Evolutionary conservation across 2,797 vertebrate species (phyloP).

Genomic region (Clangula hyemalis): DNA sequence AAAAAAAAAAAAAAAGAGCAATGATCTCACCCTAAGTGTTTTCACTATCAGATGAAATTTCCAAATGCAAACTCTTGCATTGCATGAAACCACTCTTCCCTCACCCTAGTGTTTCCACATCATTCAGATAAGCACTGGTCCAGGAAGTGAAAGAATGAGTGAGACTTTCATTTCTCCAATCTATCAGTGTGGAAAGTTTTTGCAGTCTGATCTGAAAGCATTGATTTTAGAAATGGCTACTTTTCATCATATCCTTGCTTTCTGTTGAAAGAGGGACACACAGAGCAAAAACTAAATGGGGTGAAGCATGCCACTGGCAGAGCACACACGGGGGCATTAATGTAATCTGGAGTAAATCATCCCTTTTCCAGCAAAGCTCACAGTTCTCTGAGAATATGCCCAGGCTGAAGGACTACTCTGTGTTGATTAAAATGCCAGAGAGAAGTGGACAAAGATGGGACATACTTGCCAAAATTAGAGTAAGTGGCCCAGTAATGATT

Average conservation of each 20-base stretch:
- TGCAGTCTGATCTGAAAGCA: not conserved
- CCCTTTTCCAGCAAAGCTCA: not conserved
- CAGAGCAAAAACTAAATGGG: not conserved
- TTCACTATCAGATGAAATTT: not conserved
- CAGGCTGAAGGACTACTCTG: not conserved
- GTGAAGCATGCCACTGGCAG: not conserved
- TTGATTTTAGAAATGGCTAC: not conserved
- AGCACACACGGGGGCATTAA: not conserved
- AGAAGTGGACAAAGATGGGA: not conserved
- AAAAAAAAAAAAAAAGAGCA: not conserved
- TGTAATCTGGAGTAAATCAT: not conserved
- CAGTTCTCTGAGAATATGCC: not conserved
- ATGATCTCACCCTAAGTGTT: not conserved
- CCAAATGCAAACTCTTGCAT: not conserved
- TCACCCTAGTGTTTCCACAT: not conserved
- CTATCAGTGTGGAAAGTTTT: not conserved
- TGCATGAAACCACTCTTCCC: not conserved
- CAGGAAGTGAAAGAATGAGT: constrained; percentile 28
- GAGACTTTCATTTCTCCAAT: constrained; percentile 30
- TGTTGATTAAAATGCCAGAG: not conserved
- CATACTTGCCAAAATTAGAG: not conserved
- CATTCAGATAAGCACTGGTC: not conserved
- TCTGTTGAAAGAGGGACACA: not conserved
- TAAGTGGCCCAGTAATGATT: not conserved
- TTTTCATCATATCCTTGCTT: not conserved